A percentile compares a stretch with the other conserved stretches of the same genome.
phyloP scores from a whole-genome alignment of 2,113 vertebrate species.

The Octodon degus region DNA sequence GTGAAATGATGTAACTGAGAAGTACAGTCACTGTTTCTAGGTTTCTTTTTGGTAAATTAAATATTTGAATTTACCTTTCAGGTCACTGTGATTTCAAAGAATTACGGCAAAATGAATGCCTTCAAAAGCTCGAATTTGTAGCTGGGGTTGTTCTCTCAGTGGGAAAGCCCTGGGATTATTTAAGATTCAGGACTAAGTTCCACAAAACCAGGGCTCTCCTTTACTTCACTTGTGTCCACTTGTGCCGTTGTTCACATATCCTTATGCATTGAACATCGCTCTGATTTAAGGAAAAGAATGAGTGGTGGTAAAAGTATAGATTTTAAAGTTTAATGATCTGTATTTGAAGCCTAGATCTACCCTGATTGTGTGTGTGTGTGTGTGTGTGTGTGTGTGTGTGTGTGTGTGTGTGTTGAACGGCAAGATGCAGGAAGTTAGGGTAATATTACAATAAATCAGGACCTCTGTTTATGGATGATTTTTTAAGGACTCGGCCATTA shows the following conservation, averaged over 20 bases:
- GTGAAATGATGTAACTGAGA: slow-evolving; percentile 31
- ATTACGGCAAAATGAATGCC: neutral
- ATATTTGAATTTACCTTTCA: slow-evolving; percentile 44
- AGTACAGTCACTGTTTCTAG: slow-evolving; percentile 40
- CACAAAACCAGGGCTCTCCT: neutral
- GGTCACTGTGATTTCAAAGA: neutral
- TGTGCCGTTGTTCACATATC: neutral
- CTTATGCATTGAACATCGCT: neutral
- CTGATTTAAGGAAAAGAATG: slow-evolving; percentile 14
- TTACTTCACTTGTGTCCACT: neutral
- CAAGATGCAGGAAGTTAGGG: neutral
- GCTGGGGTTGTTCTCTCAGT: neutral
- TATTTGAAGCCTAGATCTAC: neutral
- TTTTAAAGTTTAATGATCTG: neutral
- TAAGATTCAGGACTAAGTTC: slow-evolving; percentile 21
- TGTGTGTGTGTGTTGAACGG: neutral
- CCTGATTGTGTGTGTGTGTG: neutral
- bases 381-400: neutral
- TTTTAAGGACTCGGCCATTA: neutral
- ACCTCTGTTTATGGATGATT: neutral
- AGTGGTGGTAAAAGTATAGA: neutral
- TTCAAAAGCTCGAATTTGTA: slow-evolving; percentile 46
- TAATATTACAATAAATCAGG: neutral
- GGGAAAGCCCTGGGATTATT: slow-evolving; percentile 12
- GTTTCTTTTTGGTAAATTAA: slow-evolving; percentile 45